A percentile compares a stretch with the other conserved stretches of the same genome.
These are phyloP conservation scores for Cryptoleucopteryx plumbea DNA, from an alignment of 2,113 vertebrate species.

Conservation along the genomic window DNA sequence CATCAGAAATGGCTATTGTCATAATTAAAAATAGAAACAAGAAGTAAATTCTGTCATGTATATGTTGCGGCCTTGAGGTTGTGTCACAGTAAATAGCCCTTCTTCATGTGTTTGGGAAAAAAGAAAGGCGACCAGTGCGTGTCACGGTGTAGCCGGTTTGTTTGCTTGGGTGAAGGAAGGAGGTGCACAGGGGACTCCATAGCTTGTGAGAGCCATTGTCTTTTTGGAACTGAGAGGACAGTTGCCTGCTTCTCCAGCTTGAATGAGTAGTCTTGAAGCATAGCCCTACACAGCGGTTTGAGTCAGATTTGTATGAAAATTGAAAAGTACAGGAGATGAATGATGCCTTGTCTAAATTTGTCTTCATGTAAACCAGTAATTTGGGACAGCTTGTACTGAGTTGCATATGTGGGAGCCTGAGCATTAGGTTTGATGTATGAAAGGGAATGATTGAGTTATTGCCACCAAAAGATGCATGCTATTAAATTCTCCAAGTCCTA, in stretches of 20 bases:
- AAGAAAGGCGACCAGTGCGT: fast-evolving
- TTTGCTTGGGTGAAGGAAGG: neutral
- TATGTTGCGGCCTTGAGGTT: neutral
- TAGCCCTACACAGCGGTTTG: neutral
- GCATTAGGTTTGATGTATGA: neutral
- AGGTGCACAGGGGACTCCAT: fast-evolving
- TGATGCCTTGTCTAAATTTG: neutral
- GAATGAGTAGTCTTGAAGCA: neutral
- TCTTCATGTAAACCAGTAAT: fast-evolving
- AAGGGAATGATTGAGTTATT: neutral
- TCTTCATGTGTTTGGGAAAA: neutral
- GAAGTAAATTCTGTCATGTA: neutral
- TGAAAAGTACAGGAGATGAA: neutral
- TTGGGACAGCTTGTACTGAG: neutral
- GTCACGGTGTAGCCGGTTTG: neutral
- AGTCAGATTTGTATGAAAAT: neutral
- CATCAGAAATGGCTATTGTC: neutral
- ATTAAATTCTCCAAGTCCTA: neutral
- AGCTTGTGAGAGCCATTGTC: fast-evolving
- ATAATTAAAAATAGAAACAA: neutral
- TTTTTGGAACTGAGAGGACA: neutral
- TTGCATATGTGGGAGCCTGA: neutral
- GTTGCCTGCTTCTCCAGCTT: neutral
- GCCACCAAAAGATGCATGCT: neutral
- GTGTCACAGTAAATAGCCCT: neutral